Percentiles rank a stretch among this genome's conserved stretches.
phyloP scores from a whole-genome alignment of 2,888 invertebrate species.

The Sthenelais limicola region DNA sequence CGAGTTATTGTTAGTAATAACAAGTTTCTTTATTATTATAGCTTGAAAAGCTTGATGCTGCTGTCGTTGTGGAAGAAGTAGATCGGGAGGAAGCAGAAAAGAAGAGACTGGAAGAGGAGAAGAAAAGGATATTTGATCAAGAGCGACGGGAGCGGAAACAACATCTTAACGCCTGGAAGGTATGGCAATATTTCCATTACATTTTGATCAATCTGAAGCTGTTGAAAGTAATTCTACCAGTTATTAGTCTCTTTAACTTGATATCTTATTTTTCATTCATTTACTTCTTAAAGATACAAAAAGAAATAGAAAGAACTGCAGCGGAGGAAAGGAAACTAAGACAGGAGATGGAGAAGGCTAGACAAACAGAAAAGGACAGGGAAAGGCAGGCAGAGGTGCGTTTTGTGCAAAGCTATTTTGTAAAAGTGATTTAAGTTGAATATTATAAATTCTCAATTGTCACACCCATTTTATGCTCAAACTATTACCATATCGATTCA shows the following conservation, averaged over 20 bases:
- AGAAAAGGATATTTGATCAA: slow-evolving; percentile 54
- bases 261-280: background rate
- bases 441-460: no score
- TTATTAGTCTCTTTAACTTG: no score
- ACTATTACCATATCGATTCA: background rate
- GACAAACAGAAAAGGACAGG: slow-evolving; percentile 63
- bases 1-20: no score
- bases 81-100: slow-evolving; percentile 54
- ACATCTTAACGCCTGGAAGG: slow-evolving; percentile 69
- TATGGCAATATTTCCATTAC: slow-evolving; percentile 43
- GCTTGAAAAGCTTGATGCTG: slow-evolving; percentile 62
- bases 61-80: slow-evolving; percentile 48
- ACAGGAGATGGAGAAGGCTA: slow-evolving; percentile 60
- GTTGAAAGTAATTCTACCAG: no score
- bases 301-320: slow-evolving; percentile 65
- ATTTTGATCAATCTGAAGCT: slow-evolving; percentile 53
- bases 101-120: slow-evolving; percentile 53
- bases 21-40: no score
- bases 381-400: slow-evolving; percentile 48
- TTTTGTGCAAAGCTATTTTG: no score
- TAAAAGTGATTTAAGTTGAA: no score
- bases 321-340: slow-evolving; percentile 63
- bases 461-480: background rate
- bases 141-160: slow-evolving; percentile 61
- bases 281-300: slow-evolving; percentile 50